A percentile compares a stretch with the other conserved stretches of the same genome.
These are phyloP conservation scores for Serilophus lunatus DNA, from an alignment of 2,113 vertebrate species.

Conservation along the genomic window DNA sequence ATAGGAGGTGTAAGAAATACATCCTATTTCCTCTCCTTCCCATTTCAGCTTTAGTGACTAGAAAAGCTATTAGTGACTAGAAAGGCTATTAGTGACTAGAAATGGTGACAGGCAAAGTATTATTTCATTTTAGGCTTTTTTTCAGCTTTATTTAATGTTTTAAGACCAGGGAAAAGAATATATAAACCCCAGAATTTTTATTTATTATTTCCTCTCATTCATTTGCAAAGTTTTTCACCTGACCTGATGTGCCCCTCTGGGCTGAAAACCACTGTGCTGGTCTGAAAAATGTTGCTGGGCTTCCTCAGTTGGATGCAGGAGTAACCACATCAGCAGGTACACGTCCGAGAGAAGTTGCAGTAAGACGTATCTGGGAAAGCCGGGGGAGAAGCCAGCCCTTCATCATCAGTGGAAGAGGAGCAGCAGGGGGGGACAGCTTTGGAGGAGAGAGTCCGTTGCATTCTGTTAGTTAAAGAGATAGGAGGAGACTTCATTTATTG, in stretches of 20 bases:
- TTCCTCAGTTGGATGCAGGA: neutral
- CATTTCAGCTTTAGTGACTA: neutral
- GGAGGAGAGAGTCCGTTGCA: neutral
- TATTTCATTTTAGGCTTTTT: neutral
- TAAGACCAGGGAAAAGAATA: neutral
- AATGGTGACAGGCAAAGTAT: neutral
- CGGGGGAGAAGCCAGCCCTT: neutral
- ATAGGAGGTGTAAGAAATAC: neutral
- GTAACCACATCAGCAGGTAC: neutral
- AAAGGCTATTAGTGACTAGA: neutral
- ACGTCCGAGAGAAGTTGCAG: neutral
- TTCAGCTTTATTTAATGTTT: neutral
- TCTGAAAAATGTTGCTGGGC: neutral
- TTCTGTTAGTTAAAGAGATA: neutral
- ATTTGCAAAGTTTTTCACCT: neutral
- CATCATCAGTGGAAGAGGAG: rapidly evolving
- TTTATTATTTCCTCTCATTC: neutral
- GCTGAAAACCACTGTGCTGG: neutral
- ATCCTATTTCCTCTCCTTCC: neutral
- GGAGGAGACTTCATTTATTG: neutral
- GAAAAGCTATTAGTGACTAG: neutral
- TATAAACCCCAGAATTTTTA: neutral
- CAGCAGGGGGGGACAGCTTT: neutral
- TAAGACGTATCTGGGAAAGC: neutral
- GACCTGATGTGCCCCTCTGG: neutral